Evolutionary conservation across 37 sponge, comb jelly and placozoan species (phyloP).

Genomic region (Theonella swinhoei): DNA sequence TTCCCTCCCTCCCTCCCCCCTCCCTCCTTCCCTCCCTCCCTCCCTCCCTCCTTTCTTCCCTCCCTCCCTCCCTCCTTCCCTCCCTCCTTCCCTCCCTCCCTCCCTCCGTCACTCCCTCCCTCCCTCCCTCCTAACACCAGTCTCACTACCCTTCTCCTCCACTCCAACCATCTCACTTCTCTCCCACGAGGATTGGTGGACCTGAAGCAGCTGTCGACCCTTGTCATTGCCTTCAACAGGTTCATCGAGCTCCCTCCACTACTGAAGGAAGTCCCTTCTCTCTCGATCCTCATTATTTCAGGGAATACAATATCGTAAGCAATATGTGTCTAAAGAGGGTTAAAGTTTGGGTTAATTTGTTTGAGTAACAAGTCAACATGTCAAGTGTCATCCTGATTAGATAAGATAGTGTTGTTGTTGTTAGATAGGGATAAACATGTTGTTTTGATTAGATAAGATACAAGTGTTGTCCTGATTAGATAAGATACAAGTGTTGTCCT

Average conservation of each 20-base stretch:
- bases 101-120: neutral
- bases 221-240: conserved; percentile 82
- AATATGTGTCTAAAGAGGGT: no score
- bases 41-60: neutral
- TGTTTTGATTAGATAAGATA: no score
- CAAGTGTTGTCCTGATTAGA: no score
- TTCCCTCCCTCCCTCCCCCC: conserved; percentile 73
- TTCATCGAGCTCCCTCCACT: conserved; percentile 59
- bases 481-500: no score
- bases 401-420: no score
- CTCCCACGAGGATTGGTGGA: conserved; percentile 65
- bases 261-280: conserved; percentile 48
- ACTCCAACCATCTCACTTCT: conserved; percentile 69
- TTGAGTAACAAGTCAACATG: no score
- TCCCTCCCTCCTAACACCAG: conserved; percentile 18
- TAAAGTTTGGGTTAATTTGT: no score
- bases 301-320: conserved; percentile 77
- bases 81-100: neutral
- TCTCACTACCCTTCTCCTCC: conserved; percentile 74
- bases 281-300: conserved; percentile 62
- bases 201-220: conserved; percentile 52
- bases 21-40: conserved; percentile 29
- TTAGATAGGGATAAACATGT: no score
- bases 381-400: no score
- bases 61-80: neutral